Base-by-base conservation (phyloP, 2,113 vertebrate species). In the Tychaedon coryphoeus region DNA sequence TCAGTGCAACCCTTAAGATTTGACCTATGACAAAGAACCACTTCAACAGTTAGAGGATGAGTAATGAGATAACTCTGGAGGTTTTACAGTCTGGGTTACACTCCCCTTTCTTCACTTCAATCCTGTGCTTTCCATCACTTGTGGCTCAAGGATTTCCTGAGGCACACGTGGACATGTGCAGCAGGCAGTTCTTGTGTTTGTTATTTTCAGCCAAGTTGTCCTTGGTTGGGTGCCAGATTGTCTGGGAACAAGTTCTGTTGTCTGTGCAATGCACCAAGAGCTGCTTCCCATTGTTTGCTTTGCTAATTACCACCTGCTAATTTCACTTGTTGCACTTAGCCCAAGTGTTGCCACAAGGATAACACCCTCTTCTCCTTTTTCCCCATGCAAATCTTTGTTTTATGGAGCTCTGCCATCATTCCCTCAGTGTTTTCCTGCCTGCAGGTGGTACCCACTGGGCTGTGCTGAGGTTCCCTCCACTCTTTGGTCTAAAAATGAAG, bases 371-470 rank as follows among this genome's bases (percentile, higher is more conserved):
- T 18, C 29, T 50, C 17, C 14, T 34, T 48, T 42, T 58, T 8
- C 8, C 19, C 45, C 1, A 0, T 1, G 5, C 16, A 48, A 33
- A 24, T 65, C 42, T 43, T 53, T 24, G 26, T 10, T 65, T 50
- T 20, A 1, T 19, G 60, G 65, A 71, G 9, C 43, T 40, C 29
- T 77, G 38, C 17, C 43, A 15, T 19, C 1, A 0, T 54, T 50
- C 8, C 64, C 51, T 62, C 47, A 2, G 8, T 9, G 12, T 25
- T 67, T 29, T 45, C 50, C n/a, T 79, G n/a, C 71, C 53, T 51
- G 40, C 19, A 8, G 31, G 58, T 38, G 9, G 3, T 3, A 9
- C 8, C 42, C 1, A 0, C 18, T 17, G 84, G 29, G 10, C 31
- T 54, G 23, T 42, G 11, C 69, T 43, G 73, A 50, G 19, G 11